A percentile compares a stretch with the other conserved stretches of the same genome.
Conservation (phyloP, 1,140 invertebrate genomes). For the Ctenoplectra terminalis region DNA sequence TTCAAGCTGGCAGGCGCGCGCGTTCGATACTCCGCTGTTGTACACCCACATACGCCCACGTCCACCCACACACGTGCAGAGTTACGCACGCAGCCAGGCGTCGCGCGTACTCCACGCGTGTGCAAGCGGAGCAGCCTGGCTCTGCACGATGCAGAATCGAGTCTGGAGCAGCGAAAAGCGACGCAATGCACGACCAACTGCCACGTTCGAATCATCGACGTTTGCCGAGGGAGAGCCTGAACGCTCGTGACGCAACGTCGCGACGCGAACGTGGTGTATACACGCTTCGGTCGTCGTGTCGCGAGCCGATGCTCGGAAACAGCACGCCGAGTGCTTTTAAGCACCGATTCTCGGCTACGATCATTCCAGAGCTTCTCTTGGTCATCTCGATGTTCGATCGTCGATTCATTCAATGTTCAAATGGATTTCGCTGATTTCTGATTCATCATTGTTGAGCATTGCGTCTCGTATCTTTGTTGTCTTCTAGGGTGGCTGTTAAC, state of each 20-base stretch:
- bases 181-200: not conserved
- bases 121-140: not conserved
- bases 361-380: not conserved
- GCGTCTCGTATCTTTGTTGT: too few relatives aligned
- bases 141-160: slow-evolving; percentile 1
- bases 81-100: slow-evolving; percentile 23
- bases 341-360: not conserved
- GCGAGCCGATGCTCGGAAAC: slow-evolving; percentile 16
- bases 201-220: slow-evolving; percentile 17
- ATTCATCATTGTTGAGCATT: too few relatives aligned
- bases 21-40: slow-evolving; percentile 60
- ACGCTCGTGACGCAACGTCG: not conserved
- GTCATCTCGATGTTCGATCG: not conserved
- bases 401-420: not conserved
- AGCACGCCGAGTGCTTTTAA: slow-evolving; percentile 1
- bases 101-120: slow-evolving; percentile 3
- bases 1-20: slow-evolving; percentile 33
- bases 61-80: slow-evolving; percentile 19
- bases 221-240: not conserved
- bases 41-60: slow-evolving; percentile 36
- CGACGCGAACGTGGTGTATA: not conserved
- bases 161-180: slow-evolving; percentile 17
- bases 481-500: too few relatives aligned
- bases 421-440: too few relatives aligned
- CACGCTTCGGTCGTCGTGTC: not conserved